phyloP scores from a whole-genome alignment of 2,888 invertebrate genomes.

The Erebia ligea region DNA sequence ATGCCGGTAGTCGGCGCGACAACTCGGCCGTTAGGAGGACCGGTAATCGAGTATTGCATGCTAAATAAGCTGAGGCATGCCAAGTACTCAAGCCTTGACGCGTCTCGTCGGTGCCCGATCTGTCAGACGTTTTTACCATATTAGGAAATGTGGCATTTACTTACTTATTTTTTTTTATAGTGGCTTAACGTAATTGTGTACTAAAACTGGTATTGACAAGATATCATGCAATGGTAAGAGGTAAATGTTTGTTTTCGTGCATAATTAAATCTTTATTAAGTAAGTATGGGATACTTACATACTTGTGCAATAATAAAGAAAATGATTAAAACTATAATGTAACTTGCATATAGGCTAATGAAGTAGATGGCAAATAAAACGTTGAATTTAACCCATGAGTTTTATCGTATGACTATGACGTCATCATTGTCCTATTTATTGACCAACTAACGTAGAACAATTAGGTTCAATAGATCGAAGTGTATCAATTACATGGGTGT shows the following conservation, averaged over 20 bases:
- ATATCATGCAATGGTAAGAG: neutral
- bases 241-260: conserved; percentile 18
- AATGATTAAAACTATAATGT: too few species aligned
- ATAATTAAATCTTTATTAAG: conserved; percentile 2
- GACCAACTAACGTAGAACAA: conserved; percentile 22
- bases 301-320: too few species aligned
- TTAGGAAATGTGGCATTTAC: conserved; percentile 58
- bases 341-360: too few species aligned
- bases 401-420: neutral
- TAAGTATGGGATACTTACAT: too few species aligned
- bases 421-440: conserved; percentile 10
- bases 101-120: conserved; percentile 49
- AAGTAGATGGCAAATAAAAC: too few species aligned
- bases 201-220: conserved; percentile 27
- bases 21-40: conserved; percentile 59
- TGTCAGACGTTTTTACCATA: conserved; percentile 59
- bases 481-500: conserved; percentile 21
- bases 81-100: conserved; percentile 35
- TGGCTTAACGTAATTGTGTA: conserved; percentile 4
- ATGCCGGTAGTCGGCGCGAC: conserved; percentile 69
- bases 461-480: conserved; percentile 25
- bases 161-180: conserved; percentile 49
- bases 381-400: neutral
- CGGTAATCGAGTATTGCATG: conserved; percentile 66
- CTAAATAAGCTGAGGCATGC: conserved; percentile 53